Base-by-base conservation (phyloP, 2,797 vertebrate genomes). In the Gymnodraco acuticeps region DNA sequence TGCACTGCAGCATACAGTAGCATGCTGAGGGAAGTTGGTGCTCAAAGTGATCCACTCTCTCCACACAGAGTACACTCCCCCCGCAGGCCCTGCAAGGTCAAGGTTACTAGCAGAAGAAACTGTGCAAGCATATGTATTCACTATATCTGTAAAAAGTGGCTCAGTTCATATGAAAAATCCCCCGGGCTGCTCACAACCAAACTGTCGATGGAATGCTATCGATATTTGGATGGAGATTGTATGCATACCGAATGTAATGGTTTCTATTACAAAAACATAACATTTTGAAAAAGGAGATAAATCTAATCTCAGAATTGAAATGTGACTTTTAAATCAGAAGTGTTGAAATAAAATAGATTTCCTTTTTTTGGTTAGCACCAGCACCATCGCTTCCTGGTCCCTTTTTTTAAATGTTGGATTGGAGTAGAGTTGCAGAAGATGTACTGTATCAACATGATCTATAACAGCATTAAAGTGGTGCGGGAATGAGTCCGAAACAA, bases 31-130 rank as follows among this genome's bases (percentile, higher is more conserved):
- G 64, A 80, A 84, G 70, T 53, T 50, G 64, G 23, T 68, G 66
- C 85, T 82, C 38, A 60, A 56, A 83, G 70, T 31, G 75, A 86
- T 81, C 43, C 70, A 56, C 52, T 82, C 64, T 55, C 52, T 64
- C 80, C 47, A 66, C 75, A 70, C 79, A 73, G 78, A 45, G 55
- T 60, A 31, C 45, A 4, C 31, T 71, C 42, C 77, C 80, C 83
- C 85, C 48, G 61, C 82, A 56, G 81, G 64, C 62, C 78, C 4
- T 38, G n/a, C 83, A 84, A 91, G 89, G 92, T 93, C 92, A 93
- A 92, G 86, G 88, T 89, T 81, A 73, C 64, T n/a, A 68, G 61
- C 69, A 71, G 65, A 89, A 80, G 69, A 70, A 76, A 80, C 64
- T 73, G 56, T 31, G 84, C 61, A 59, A 84, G 82, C 67, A 77